These are phyloP conservation scores for Crotalus helleri DNA, from an alignment of 2,113 vertebrate genomes.

Conservation along the genomic window DNA sequence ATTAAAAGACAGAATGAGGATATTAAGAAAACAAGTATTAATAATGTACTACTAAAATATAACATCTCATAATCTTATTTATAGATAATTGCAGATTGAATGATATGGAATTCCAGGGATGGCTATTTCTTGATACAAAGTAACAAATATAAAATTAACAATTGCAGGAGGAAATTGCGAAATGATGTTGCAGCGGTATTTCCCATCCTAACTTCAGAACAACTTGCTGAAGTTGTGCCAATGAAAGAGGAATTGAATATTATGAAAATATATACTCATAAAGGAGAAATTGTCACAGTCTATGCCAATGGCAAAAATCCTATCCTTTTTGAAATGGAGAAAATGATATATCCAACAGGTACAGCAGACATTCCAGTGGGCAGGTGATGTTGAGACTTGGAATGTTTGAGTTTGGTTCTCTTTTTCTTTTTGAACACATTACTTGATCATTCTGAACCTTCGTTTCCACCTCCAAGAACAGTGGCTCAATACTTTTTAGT, in stretches of 20 bases:
- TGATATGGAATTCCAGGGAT: background rate
- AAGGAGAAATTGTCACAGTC: conserved; percentile 83
- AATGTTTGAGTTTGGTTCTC: background rate
- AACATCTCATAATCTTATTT: background rate
- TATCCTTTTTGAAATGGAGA: conserved; percentile 88
- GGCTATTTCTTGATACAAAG: background rate
- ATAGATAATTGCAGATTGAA: background rate
- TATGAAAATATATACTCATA: conserved; percentile 85
- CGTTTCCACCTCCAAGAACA: background rate
- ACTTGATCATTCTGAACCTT: background rate
- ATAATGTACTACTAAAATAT: background rate
- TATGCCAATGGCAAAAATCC: conserved; percentile 85
- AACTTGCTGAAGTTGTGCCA: conserved; percentile 81
- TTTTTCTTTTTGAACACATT: background rate
- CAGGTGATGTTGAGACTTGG: background rate
- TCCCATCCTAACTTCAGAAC: conserved; percentile 74
- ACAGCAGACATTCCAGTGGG: conserved; percentile 10
- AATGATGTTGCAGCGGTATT: conserved; percentile 79
- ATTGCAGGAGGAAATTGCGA: conserved; percentile 85
- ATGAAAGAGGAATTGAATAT: conserved; percentile 90
- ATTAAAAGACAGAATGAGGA: background rate
- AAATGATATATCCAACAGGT: conserved; percentile 90
- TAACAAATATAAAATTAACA: background rate
- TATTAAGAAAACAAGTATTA: background rate
- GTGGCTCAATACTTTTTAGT: background rate